phyloP scores from a whole-genome alignment of 2,797 vertebrate species.

The Acrossocheilus fasciatus region DNA sequence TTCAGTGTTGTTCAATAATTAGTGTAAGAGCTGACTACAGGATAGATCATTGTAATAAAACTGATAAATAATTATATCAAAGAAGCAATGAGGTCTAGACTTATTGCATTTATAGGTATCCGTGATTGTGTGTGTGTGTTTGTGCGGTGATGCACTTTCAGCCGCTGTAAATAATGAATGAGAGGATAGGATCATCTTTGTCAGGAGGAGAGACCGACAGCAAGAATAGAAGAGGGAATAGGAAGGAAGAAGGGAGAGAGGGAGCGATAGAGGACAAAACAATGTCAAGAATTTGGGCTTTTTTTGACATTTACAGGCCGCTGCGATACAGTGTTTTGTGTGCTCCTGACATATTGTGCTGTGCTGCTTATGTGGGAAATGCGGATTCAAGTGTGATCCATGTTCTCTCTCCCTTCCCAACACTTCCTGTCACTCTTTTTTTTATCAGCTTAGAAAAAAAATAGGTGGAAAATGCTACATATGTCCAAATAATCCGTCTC shows the following conservation, averaged over 20 bases:
- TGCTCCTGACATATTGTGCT: not conserved
- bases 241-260: not conserved
- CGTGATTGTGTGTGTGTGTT: not conserved
- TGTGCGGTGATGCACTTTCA: not conserved
- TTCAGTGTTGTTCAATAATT: not conserved
- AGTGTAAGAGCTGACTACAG: not conserved
- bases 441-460: not conserved
- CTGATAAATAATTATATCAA: not conserved
- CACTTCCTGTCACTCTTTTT: not conserved
- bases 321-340: no score
- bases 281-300: not conserved
- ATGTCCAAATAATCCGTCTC: not conserved
- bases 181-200: constrained; percentile 28
- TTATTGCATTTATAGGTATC: not conserved
- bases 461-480: not conserved
- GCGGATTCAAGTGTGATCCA: no score
- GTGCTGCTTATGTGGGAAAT: not conserved
- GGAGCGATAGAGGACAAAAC: not conserved
- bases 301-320: not conserved
- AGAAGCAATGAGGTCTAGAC: not conserved
- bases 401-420: not conserved
- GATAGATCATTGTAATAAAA: not conserved
- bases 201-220: not conserved
- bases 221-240: constrained; percentile 1
- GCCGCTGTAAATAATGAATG: constrained; percentile 33